phyloP scores from a whole-genome alignment of 2,888 invertebrate species.

The Slavum lentiscoides region DNA sequence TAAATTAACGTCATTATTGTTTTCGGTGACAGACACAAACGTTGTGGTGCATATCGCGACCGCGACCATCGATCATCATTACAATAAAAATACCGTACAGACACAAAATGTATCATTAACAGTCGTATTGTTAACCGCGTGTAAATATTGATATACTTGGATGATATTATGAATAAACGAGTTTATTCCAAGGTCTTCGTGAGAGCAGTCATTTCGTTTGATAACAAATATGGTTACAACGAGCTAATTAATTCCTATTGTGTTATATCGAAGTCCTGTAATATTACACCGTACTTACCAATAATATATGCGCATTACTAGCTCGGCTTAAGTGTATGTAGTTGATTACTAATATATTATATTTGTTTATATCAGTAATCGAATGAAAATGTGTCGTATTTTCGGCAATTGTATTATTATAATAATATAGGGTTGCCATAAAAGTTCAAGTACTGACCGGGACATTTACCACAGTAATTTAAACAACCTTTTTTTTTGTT shows the following conservation, averaged over 20 bases:
- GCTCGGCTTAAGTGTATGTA: too few relatives aligned
- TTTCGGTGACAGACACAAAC: too few relatives aligned
- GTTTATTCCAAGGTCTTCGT: slow-evolving; percentile 7
- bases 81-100: neutral
- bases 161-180: neutral
- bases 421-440: too few relatives aligned
- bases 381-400: too few relatives aligned
- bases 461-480: too few relatives aligned
- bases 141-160: slow-evolving; percentile 20
- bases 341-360: too few relatives aligned
- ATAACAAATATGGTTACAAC: neutral
- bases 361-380: too few relatives aligned
- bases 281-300: neutral
- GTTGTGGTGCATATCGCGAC: neutral
- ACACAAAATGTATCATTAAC: slow-evolving; percentile 21
- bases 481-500: too few relatives aligned
- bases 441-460: too few relatives aligned
- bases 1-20: too few relatives aligned
- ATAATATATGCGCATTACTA: neutral
- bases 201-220: neutral
- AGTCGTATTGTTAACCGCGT: neutral
- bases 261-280: neutral
- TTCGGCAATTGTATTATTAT: too few relatives aligned
- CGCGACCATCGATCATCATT: neutral
- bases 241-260: slow-evolving; percentile 17